Evolutionary conservation across 2,888 invertebrate species (phyloP).

Genomic region (Ellobium chinense): DNA sequence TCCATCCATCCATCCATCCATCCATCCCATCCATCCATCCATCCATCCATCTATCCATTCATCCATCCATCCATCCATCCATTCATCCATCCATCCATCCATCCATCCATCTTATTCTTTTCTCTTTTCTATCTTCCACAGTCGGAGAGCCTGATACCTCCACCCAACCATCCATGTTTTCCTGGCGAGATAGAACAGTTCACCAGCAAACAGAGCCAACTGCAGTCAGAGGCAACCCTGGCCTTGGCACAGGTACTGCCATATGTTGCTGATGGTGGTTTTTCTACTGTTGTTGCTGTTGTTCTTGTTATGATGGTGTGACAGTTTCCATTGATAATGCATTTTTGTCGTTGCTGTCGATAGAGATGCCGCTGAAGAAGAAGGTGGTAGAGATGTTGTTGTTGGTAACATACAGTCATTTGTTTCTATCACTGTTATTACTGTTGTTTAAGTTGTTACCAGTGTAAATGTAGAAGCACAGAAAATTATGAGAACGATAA

Average conservation of each 20-base stretch:
- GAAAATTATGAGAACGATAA: no score
- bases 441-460: no score
- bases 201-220: slow-evolving; percentile 40
- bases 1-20: neutral
- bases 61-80: neutral
- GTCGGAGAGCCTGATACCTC: neutral
- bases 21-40: neutral
- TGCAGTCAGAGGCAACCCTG: slow-evolving; percentile 75
- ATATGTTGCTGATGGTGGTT: neutral
- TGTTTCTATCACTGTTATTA: no score
- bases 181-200: slow-evolving; percentile 26
- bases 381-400: neutral
- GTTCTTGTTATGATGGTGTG: no score
- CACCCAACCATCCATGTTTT: slow-evolving; percentile 32
- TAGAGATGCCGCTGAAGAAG: no score
- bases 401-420: neutral
- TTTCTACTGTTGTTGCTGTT: neutral
- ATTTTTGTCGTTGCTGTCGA: no score
- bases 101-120: neutral
- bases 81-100: neutral
- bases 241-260: slow-evolving; percentile 77
- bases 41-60: neutral
- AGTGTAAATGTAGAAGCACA: no score
- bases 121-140: no score
- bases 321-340: no score